These are phyloP conservation scores for Mastacembelus armatus DNA, from an alignment of 2,797 vertebrate genomes.

Conservation along the genomic window DNA sequence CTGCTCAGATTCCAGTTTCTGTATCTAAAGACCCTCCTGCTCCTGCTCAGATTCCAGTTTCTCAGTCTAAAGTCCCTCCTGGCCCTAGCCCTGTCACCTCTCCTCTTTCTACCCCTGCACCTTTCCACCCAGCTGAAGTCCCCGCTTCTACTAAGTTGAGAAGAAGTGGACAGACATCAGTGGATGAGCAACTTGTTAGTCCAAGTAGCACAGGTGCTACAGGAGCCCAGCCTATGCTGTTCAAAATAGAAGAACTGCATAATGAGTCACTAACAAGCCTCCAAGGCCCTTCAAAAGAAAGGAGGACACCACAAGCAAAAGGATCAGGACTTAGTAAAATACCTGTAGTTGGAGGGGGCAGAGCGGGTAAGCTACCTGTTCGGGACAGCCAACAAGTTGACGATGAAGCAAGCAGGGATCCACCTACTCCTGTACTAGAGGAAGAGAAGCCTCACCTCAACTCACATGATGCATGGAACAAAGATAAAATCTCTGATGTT, in stretches of 20 bases:
- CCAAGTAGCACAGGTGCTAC: conserved; percentile 81
- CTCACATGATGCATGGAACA: conserved; percentile 86
- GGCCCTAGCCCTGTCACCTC: conserved; percentile 13
- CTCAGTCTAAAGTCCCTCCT: conserved; percentile 6
- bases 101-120: conserved; percentile 2
- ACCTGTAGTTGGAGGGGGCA: conserved; percentile 84
- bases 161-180: conserved; percentile 79
- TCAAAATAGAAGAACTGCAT: conserved; percentile 75
- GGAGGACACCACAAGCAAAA: conserved; percentile 78
- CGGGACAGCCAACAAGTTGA: conserved; percentile 85
- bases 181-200: conserved; percentile 85
- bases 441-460: conserved; percentile 81
- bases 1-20: conserved; percentile 19
- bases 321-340: conserved; percentile 87
- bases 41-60: background rate
- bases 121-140: conserved; percentile 41
- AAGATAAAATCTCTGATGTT: conserved; percentile 80
- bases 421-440: conserved; percentile 84
- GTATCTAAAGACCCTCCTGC: background rate
- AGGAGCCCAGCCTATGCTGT: conserved; percentile 80
- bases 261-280: conserved; percentile 41
- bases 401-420: conserved; percentile 88
- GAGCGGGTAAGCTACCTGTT: conserved; percentile 76
- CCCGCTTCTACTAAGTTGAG: conserved; percentile 74
- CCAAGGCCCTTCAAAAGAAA: conserved; percentile 63